Conservation (phyloP, 1,140 invertebrate species). For the Drosophila takahashii region DNA sequence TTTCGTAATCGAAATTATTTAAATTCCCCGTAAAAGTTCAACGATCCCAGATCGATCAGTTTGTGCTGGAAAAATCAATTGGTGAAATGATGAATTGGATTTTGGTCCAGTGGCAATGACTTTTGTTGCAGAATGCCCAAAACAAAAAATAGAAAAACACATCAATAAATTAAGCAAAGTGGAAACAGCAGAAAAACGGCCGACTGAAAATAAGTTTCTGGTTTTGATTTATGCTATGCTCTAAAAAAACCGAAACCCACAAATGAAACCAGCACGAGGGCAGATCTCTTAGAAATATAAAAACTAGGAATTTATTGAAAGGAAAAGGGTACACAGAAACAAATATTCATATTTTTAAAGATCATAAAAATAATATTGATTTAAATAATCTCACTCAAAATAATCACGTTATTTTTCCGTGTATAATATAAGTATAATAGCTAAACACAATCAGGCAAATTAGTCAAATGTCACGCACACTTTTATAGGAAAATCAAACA, state of each 20-base stretch:
- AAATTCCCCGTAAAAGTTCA: constrained; percentile 33
- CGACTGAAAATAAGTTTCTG: constrained; percentile 38
- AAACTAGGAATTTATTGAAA: constrained; percentile 28
- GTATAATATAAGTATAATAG: neutral
- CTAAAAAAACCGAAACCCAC: constrained; percentile 32
- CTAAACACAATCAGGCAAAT: constrained; percentile 40
- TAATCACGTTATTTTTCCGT: neutral
- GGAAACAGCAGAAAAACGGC: constrained; percentile 18
- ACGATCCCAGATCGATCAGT: constrained; percentile 27
- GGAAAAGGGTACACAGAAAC: constrained; percentile 7
- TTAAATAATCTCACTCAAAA: neutral
- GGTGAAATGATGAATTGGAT: constrained; percentile 40
- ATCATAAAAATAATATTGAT: neutral
- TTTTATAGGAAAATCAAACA: neutral
- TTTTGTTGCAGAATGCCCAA: constrained; percentile 11
- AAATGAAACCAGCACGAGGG: constrained; percentile 53
- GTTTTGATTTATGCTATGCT: constrained; percentile 61
- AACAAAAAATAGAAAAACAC: constrained; percentile 7
- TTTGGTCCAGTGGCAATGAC: constrained; percentile 35
- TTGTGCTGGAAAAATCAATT: constrained; percentile 28
- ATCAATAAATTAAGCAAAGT: constrained; percentile 31
- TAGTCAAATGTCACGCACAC: constrained; percentile 67
- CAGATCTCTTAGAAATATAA: constrained; percentile 40
- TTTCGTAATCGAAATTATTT: constrained; percentile 42
- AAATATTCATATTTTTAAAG: neutral